phyloP scores from a whole-genome alignment of 2,888 invertebrate species.

The Pardosa pseudoannulata region DNA sequence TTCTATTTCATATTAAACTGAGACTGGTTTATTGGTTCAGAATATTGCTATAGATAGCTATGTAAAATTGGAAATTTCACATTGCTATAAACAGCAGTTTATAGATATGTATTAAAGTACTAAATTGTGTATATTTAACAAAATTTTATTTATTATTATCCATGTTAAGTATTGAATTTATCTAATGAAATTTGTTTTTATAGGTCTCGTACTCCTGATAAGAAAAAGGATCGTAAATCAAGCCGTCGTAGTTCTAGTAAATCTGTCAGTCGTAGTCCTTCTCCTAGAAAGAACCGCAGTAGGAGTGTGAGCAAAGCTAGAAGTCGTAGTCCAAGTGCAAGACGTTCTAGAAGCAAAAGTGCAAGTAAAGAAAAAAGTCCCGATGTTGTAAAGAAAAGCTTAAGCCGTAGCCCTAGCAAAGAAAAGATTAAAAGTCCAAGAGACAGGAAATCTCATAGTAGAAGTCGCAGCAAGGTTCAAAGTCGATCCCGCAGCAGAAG shows the following conservation, averaged over 20 bases:
- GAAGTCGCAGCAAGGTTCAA: constrained; percentile 32
- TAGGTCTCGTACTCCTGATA: constrained; percentile 50
- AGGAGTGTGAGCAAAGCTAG: constrained; percentile 17
- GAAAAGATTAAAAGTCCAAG: constrained; percentile 4
- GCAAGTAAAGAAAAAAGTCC: constrained; percentile 40
- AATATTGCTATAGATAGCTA: too few species aligned
- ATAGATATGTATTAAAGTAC: too few species aligned
- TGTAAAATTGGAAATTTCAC: too few species aligned
- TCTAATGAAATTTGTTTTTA: too few species aligned
- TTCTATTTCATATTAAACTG: too few species aligned
- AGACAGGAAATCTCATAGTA: constrained; percentile 18
- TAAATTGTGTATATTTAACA: too few species aligned
- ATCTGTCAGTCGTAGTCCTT: constrained; percentile 46
- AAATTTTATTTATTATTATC: too few species aligned
- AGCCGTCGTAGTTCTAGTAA: constrained; percentile 38
- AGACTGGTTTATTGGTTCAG: too few species aligned
- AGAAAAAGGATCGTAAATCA: constrained; percentile 30
- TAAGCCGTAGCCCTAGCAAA: constrained; percentile 14
- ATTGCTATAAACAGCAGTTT: too few species aligned
- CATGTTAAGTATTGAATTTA: too few species aligned
- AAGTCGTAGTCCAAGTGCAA: constrained; percentile 19
- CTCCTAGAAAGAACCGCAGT: constrained; percentile 31
- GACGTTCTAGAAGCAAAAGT: constrained; percentile 28
- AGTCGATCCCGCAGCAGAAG: constrained; percentile 48
- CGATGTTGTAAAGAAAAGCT: constrained; percentile 25